A percentile compares a stretch with the other conserved stretches of the same genome.
These are phyloP conservation scores for Phycodurus eques DNA, from an alignment of 2,113 vertebrate genomes.

Conservation along the genomic window DNA sequence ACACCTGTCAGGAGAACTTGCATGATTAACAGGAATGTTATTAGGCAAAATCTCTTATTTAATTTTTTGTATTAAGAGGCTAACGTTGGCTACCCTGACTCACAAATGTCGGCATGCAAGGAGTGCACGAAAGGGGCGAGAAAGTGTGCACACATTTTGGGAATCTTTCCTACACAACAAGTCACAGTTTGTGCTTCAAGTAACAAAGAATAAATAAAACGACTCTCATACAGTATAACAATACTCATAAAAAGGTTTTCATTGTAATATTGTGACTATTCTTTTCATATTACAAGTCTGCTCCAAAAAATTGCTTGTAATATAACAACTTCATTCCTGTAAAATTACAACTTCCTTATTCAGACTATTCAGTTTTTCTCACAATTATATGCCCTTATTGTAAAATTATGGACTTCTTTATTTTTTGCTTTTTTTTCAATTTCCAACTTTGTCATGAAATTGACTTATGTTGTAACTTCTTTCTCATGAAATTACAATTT, in stretches of 20 bases:
- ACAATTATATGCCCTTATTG: not conserved
- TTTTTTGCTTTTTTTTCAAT: not conserved
- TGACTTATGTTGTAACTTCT: not conserved
- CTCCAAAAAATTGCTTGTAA: too few relatives aligned
- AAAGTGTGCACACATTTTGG: not conserved
- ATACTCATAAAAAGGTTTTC: not conserved
- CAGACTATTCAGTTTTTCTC: too few relatives aligned
- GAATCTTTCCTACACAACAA: not conserved
- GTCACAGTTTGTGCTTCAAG: not conserved
- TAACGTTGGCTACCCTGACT: constrained; percentile 6
- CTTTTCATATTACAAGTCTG: too few relatives aligned
- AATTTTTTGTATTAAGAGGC: not conserved
- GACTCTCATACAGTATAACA: not conserved
- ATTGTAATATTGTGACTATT: not conserved
- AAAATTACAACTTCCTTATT: too few relatives aligned
- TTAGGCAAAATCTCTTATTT: not conserved
- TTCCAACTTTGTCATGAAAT: not conserved
- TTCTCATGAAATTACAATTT: not conserved
- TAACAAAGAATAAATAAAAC: constrained; percentile 1
- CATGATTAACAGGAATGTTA: constrained; percentile 4
- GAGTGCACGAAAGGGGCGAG: not conserved
- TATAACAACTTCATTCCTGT: not conserved
- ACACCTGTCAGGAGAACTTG: constrained; percentile 14
- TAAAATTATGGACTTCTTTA: not conserved
- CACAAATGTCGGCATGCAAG: constrained; percentile 6